phyloP scores from a whole-genome alignment of 2,113 vertebrate species.

The Rhea americana region DNA sequence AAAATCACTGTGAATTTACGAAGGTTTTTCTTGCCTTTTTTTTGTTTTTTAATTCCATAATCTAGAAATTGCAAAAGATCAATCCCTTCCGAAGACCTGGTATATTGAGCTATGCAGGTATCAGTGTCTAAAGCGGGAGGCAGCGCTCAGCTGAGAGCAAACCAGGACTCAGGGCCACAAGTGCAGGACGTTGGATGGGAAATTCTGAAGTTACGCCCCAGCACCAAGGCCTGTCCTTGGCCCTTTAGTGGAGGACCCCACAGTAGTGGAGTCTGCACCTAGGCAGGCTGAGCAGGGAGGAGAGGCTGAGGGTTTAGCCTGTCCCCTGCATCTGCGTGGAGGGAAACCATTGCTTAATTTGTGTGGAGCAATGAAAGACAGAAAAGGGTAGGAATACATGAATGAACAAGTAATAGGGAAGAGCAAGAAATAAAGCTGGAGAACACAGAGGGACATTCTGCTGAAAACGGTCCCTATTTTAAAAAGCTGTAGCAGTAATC shows the following conservation, averaged over 20 bases:
- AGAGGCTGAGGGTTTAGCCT: not conserved
- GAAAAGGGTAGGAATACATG: not conserved
- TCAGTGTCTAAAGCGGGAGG: not conserved
- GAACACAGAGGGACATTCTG: not conserved
- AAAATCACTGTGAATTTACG: conserved; percentile 17
- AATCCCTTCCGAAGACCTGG: not conserved
- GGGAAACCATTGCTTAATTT: not conserved
- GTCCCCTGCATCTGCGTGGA: not conserved
- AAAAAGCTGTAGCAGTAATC: not conserved
- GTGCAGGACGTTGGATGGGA: not conserved
- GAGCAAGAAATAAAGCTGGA: not conserved
- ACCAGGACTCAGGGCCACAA: not conserved
- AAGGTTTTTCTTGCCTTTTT: not conserved
- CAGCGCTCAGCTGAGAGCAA: not conserved
- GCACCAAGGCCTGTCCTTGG: not conserved
- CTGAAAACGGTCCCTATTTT: not conserved
- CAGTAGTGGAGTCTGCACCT: not conserved
- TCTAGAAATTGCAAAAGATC: not conserved
- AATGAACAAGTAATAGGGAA: not conserved
- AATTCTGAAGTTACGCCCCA: not conserved
- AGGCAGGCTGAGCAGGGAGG: not conserved
- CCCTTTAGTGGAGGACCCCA: not conserved
- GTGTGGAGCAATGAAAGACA: not conserved
- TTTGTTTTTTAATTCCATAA: not conserved
- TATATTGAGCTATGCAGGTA: not conserved